Evolutionary conservation across 2,888 invertebrate species (phyloP).

Genomic region (Macropis europaea): DNA sequence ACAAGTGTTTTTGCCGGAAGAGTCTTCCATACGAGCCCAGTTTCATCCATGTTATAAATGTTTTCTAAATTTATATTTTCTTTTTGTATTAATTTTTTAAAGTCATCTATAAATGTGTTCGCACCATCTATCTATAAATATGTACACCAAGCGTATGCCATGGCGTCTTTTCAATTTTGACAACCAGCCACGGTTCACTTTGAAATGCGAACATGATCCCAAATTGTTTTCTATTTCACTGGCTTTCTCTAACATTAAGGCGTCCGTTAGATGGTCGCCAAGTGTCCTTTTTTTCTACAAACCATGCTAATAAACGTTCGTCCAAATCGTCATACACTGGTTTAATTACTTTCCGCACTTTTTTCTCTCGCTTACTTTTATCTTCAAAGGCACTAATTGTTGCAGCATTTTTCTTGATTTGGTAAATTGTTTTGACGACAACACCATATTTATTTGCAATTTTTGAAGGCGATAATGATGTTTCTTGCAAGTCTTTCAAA

Average conservation of each 20-base stretch:
- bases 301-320: not conserved
- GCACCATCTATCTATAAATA: not conserved
- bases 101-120: not conserved
- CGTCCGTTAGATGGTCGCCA: not conserved
- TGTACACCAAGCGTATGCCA: not conserved
- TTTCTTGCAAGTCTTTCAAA: no score
- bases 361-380: not conserved
- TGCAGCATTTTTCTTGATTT: no score
- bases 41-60: slow-evolving; percentile 63
- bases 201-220: not conserved
- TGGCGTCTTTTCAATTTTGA: not conserved
- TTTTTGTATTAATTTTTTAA: not conserved
- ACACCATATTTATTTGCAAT: no score
- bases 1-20: slow-evolving; percentile 55
- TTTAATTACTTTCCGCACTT: not conserved
- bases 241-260: slow-evolving; percentile 1
- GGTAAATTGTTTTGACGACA: no score
- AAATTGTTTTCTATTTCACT: not conserved
- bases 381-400: no score
- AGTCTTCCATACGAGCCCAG: slow-evolving; percentile 58
- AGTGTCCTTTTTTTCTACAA: not conserved
- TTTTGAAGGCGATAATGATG: no score
- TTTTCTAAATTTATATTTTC: slow-evolving; percentile 28
- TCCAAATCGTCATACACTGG: not conserved
- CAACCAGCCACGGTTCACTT: slow-evolving; percentile 10